Evolutionary conservation across 1,140 invertebrate genomes (phyloP), one percentile per base, ranked within the genome.

Genomic region (Drosophila nasuta): DNA sequence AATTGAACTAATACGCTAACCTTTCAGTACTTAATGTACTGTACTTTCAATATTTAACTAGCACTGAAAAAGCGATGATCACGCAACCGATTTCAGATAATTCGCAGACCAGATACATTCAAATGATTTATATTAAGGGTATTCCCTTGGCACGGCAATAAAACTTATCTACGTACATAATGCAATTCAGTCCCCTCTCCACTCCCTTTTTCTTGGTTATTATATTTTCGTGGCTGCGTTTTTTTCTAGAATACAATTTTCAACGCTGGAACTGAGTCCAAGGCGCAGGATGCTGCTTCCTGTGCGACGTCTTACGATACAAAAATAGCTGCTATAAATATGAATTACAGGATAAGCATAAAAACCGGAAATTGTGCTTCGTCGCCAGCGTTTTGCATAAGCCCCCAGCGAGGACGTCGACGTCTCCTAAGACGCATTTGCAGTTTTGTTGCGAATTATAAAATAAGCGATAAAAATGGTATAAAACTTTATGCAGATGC

Each of bases 341-440:
- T 90, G 85, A 89, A 89, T 89, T 89, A 89, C 85, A 86, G 86
- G 85, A 89, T 89, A 89, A 89, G 85, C 85, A 86, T 86, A 89
- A 89, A 90, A 89, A 81, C 81, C 86, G 86, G 86, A 89, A 89
- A 89, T 90, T 89, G 86, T 90, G 86, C 83, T 81, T 70, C 85
- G 85, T 64, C 77, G 81, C 49, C 74, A 57, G 68, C 77, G 77
- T 52, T 88, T 88, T 89, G 83, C 83, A 88, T 88, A 88, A 88
- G 83, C 83, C 85, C 75, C 49, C 52, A 49, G 49, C 63, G 75
- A 69, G 46, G 49, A 46, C 10, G 59, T 33, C 11, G 17, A 10
- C 15, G 46, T 46, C 17, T 77, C 67, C 67, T 81, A 83, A 88
- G 85, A 77, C 78, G 85, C 85, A 79, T 57, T 79, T 81, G 67